Evolutionary conservation across 2,888 invertebrate species (phyloP), one percentile per base, ranked within the genome.

Genomic region (Hylaea fasciaria): DNA sequence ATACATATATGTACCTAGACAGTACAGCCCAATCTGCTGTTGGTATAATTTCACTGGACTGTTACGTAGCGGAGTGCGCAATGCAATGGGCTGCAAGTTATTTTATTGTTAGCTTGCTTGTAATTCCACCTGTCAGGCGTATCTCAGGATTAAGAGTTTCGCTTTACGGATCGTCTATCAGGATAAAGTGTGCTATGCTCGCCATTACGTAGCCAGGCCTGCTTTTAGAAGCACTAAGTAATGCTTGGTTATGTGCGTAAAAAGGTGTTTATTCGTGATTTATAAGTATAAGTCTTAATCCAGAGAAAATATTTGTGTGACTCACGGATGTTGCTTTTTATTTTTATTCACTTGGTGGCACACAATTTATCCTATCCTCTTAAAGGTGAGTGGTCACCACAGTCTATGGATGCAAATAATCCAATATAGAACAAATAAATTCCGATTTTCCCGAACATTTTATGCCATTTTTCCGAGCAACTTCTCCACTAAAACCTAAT

Each of bases 81-180:
- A 12, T n/a, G 37, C 37, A n/a, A 37, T 1, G 28, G 11, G 11
- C 28, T 28, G 28, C 44, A 44, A 53, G 37, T 37, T 14, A 53
- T 37, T 52, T 45, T 39, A 45, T 44, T 16, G 22, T 41, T 37
- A 37, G n/a, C 37, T 37, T 37, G 1, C 12, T 1, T 28, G 52
- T 46, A 47, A 28, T 52, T 52, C 47, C 22, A 28, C 11, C 41
- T 44, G 48, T 49, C 44, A 49, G 12, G 13, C 13, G 44, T 48
- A 44, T 32, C 35, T 54, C 14, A 45, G 45, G 49, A 49, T 59
- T 54, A 59, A 35, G 35, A 44, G 39, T 59, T 59, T 59, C 48
- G 14, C 49, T 54, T 17, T 35, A 59, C 49, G 32, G 22, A 40
- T 32, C 54, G 59, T 50, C 22, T 40, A 44, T 60, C 59, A 46